Evolutionary conservation across 2,888 invertebrate species (phyloP).

Genomic region (Zele albiditarsus): DNA sequence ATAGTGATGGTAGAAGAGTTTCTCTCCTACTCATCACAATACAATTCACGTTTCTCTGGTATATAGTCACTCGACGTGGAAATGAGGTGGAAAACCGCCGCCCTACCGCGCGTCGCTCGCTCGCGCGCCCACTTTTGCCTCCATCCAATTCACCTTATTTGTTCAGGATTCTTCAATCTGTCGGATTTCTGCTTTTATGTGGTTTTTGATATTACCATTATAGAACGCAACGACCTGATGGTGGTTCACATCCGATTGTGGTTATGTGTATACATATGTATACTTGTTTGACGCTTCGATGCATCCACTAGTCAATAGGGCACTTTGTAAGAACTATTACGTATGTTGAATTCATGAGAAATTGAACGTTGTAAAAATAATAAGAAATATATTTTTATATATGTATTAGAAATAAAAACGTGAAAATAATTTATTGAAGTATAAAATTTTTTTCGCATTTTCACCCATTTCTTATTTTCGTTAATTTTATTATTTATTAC

Average conservation of each 20-base stretch:
- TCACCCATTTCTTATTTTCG: too few relatives aligned
- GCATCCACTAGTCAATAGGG: constrained; percentile 34
- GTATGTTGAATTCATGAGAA: background rate
- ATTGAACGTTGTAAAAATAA: constrained; percentile 20
- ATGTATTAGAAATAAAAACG: background rate
- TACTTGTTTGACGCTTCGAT: constrained; percentile 3
- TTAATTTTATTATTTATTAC: too few relatives aligned
- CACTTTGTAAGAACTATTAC: constrained; percentile 8
- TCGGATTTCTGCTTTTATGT: constrained; percentile 58
- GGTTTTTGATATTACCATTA: constrained; percentile 64
- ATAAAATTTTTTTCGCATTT: too few relatives aligned
- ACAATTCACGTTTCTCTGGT: constrained; percentile 57
- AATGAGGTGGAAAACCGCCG: constrained; percentile 71
- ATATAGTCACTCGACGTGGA: constrained; percentile 63
- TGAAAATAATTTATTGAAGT: background rate
- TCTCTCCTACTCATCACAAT: constrained; percentile 57
- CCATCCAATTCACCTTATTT: constrained; percentile 48
- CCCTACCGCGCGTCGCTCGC: constrained; percentile 50
- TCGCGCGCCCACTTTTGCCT: constrained; percentile 43
- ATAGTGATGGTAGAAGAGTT: constrained; percentile 54
- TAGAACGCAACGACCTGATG: constrained; percentile 40
- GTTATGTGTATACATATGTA: constrained; percentile 41
- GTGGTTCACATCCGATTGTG: constrained; percentile 47
- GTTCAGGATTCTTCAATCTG: constrained; percentile 56
- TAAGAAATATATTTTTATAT: background rate